Percentiles rank a stretch among this genome's conserved stretches.
phyloP scores from a whole-genome alignment of 35 echinoderm and acorn worm species.

The Stichopus chloronotus region DNA sequence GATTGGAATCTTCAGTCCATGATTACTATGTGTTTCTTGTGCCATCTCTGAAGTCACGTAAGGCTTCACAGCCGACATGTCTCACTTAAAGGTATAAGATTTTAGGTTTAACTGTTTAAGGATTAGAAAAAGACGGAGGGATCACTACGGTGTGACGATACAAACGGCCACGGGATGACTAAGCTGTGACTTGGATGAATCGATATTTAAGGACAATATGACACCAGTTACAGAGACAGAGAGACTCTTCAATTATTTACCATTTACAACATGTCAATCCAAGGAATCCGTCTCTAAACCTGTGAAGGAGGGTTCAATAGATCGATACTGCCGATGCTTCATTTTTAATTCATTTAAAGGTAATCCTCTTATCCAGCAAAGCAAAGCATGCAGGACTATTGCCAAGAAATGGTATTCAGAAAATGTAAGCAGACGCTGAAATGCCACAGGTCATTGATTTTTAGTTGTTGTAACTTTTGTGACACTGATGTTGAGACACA shows the following conservation, averaged over 20 bases:
- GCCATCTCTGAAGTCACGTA: no score
- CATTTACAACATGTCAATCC: not conserved
- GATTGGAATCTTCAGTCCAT: no score
- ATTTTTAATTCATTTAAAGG: conserved; percentile 24
- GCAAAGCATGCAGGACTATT: not conserved
- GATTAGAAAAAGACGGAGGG: no score
- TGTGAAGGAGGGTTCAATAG: not conserved
- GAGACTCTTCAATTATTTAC: conserved; percentile 11
- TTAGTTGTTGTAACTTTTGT: not conserved
- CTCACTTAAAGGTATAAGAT: no score
- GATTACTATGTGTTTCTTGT: no score
- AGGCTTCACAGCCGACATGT: no score
- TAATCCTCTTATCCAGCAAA: conserved; percentile 31
- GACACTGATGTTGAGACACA: no score
- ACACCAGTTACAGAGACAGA: conserved; percentile 11
- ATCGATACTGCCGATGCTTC: conserved; percentile 25
- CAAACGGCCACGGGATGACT: not conserved
- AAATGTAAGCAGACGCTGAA: not conserved
- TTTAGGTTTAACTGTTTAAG: no score
- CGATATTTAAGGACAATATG: conserved; percentile 2
- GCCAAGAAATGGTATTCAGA: not conserved
- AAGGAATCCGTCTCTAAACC: not conserved
- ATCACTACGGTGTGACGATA: not conserved
- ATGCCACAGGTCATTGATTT: not conserved
- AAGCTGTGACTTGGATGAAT: not conserved